Evolutionary conservation across 2,113 vertebrate species (phyloP), one percentile per base, ranked within the genome.

Genomic region (Malaclemys terrapin): DNA sequence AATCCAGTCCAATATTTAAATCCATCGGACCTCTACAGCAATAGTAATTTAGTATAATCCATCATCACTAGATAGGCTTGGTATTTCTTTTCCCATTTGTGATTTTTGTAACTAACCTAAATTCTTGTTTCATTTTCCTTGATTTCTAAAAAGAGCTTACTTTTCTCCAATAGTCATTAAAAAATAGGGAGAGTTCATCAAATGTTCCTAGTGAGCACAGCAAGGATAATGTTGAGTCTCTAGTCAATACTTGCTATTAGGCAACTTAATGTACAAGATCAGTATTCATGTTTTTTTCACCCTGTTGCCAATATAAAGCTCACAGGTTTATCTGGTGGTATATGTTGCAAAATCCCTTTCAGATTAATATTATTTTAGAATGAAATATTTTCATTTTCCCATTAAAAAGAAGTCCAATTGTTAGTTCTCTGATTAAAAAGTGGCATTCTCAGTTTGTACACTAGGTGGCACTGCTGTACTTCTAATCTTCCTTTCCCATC

Each of bases 391-490:
- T 62, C 35, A 3, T 93, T 89, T 42, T 83, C n/a, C 47, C 76
- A 31, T 24, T 45, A 2, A 75, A 79, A n/a, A 8, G 27, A 91
- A 56, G 54, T 42, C 25, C 54, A 45, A 13, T 57, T 82, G 13
- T 82, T 65, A 56, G 65, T 84, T 10, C 13, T 54, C 85, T n/a
- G n/a, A 35, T 89, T 90, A 24, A 69, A 20, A 59, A 38, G 81
- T 16, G 53, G 38, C 54, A 2, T 84, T 96, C 75, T 80, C 75
- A 83, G 38, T 2, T 91, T 81, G 81, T 82, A 8, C 96, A 59
- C 45, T 78, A 94, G 95, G 79, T 97, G 96, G 88, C 94, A 95
- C 49, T 80, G 83, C 93, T 95, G 57, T 90, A 65, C 92, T 84
- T 62, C 79, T 13, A 79, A 62, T 65, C 10, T 16, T 11, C 5